phyloP scores from a whole-genome alignment of 1,140 invertebrate species.

The Spodoptera frugiperda region DNA sequence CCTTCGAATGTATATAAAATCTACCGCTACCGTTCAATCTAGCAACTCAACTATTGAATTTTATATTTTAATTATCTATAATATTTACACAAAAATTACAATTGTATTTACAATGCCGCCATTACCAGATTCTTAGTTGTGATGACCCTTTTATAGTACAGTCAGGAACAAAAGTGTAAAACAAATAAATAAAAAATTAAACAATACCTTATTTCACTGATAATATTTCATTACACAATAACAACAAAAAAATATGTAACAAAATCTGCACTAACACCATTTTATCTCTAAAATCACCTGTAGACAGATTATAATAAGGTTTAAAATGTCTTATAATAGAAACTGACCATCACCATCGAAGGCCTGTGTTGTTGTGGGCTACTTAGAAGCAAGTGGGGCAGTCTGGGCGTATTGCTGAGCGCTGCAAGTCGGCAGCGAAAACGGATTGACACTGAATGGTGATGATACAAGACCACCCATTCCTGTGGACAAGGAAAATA shows the following conservation, averaged over 20 bases:
- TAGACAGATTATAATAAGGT: not conserved
- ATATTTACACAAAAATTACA: constrained; percentile 78
- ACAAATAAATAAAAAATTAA: not conserved
- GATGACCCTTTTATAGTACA: constrained; percentile 8
- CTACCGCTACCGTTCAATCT: constrained; percentile 65
- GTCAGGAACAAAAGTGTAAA: not conserved
- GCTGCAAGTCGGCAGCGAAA: constrained; percentile 95
- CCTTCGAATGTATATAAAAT: constrained; percentile 68
- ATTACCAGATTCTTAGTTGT: not conserved
- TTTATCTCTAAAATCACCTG: no score
- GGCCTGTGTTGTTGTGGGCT: constrained; percentile 76
- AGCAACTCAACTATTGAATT: constrained; percentile 71
- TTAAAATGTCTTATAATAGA: constrained; percentile 1
- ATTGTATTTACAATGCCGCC: constrained; percentile 65
- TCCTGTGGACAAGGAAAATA: constrained; percentile 84
- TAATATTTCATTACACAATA: not conserved
- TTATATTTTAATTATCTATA: constrained; percentile 61
- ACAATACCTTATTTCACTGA: not conserved
- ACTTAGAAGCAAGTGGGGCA: constrained; percentile 94
- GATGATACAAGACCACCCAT: constrained; percentile 93
- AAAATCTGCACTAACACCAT: no score
- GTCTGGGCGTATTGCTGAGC: constrained; percentile 93
- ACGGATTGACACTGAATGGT: constrained; percentile 95
- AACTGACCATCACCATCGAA: constrained; percentile 5
- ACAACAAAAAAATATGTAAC: no score